Evolutionary conservation across 2,888 invertebrate species (phyloP).

Genomic region (Drosophila atroscutellata): DNA sequence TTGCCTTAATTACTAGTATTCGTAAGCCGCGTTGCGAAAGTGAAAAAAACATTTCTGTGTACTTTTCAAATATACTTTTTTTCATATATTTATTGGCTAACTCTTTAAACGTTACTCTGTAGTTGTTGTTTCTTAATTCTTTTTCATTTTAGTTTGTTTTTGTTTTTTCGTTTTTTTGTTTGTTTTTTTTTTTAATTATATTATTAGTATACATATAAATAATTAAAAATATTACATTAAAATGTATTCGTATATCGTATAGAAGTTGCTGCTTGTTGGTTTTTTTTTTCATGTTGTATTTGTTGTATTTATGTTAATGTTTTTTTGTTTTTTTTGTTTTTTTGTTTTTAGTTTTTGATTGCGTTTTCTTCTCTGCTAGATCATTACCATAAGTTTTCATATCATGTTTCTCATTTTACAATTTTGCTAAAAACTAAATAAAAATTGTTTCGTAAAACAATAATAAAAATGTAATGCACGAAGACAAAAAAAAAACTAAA

Average conservation of each 20-base stretch:
- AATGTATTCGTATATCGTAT: conserved; percentile 84
- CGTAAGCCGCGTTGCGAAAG: conserved; percentile 31
- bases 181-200: conserved; percentile 61
- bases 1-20: conserved; percentile 53
- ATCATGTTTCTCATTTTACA: conserved; percentile 82
- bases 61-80: conserved; percentile 84
- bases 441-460: conserved; percentile 76
- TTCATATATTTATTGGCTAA: conserved; percentile 84
- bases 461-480: conserved; percentile 69
- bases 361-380: conserved; percentile 65
- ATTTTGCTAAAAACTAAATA: conserved; percentile 85
- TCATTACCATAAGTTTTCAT: conserved; percentile 53
- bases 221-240: conserved; percentile 84
- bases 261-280: conserved; percentile 75
- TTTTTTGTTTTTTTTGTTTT: conserved; percentile 60
- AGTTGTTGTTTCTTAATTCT: conserved; percentile 70
- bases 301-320: conserved; percentile 38
- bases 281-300: conserved; percentile 34
- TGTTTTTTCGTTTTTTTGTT: conserved; percentile 52
- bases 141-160: conserved; percentile 42
- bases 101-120: conserved; percentile 80
- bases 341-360: conserved; percentile 68
- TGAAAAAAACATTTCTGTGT: conserved; percentile 65
- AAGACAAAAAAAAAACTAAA: conserved; percentile 50
- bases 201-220: conserved; percentile 85